Base-by-base conservation (phyloP, 2,888 invertebrate genomes). In the Microctonus brassicae region DNA sequence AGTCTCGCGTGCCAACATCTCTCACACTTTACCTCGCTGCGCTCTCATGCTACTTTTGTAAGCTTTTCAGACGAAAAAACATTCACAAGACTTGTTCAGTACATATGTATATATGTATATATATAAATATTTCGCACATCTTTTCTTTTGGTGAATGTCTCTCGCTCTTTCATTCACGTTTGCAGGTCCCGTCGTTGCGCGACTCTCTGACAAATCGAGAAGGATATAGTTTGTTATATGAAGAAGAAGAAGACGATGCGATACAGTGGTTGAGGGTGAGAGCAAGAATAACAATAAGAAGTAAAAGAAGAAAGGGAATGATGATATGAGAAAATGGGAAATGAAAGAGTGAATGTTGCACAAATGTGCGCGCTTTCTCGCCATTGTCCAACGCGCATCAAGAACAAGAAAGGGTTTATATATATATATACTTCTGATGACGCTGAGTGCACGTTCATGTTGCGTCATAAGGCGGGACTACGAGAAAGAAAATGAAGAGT, bases 341-440 rank as follows among this genome's bases (percentile, higher is more conserved):
- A 69, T 73, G 75, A 64, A 77, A 73, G 73, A 67, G 66, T 70
- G 63, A 72, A 71, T 72, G 75, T 74, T 57, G 69, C 73, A 72
- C 75, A 80, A 79, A 79, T 78, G 20, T 17, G 47, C 6, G 17
- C 47, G 79, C 78, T 81, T 81, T 83, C 83, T 82, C 83, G 80
- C 80, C 82, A 84, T 83, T 85, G 84, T 85, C 83, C 83, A 76
- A 83, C 77, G 81, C 80, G 81, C 83, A 82, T 80, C 79, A 83
- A 83, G 84, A 82, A 83, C 77, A 82, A 84, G 83, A 81, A 81
- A 83, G 80, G 79, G 80, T 79, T 53, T 62, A 47, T 47, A 57
- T 57, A 55, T n/a, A n/a, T n/a, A n/a, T n/a, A n/a, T n/a, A n/a
- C n/a, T 78, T 79, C 80, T 77, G 81, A 79, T 77, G 82, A 82